A percentile compares a stretch with the other conserved stretches of the same genome.
Conservation (phyloP, 2,888 invertebrate genomes). For the Heteropelma amictum region DNA sequence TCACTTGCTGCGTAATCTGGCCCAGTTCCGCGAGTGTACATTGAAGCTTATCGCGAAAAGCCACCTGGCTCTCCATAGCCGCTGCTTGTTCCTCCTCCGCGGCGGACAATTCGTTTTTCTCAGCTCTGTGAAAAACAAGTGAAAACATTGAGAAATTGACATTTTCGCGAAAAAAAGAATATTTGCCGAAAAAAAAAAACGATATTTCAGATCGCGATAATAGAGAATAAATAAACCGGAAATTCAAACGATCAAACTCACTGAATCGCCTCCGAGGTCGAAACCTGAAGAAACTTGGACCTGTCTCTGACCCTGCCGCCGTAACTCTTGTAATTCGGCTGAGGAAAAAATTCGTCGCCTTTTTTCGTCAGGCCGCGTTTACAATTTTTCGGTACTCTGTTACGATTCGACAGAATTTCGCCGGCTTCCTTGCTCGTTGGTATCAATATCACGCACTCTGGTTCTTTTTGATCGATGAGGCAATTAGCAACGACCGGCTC, state of each 20-base stretch:
- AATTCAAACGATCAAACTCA: conserved; percentile 69
- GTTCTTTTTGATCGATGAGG: conserved; percentile 87
- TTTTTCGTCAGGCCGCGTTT: conserved; percentile 83
- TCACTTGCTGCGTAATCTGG: conserved; percentile 58
- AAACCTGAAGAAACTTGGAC: conserved; percentile 83
- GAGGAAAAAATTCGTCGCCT: conserved; percentile 85
- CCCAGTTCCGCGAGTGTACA: conserved; percentile 58
- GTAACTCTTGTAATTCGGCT: conserved; percentile 88
- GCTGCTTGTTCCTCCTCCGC: conserved; percentile 57
- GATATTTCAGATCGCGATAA: no score
- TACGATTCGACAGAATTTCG: conserved; percentile 82
- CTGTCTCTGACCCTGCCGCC: conserved; percentile 79
- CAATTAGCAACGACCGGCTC: conserved; percentile 91
- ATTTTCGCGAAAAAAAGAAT: background rate
- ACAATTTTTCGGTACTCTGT: conserved; percentile 85
- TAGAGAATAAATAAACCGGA: conserved; percentile 24
- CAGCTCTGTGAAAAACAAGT: conserved; percentile 55
- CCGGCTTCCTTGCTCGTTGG: conserved; percentile 85
- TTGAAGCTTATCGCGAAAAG: conserved; percentile 59
- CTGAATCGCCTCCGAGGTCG: conserved; percentile 83
- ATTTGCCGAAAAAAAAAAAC: background rate
- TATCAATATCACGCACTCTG: conserved; percentile 89
- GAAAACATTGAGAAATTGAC: background rate
- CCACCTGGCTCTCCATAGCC: conserved; percentile 39
- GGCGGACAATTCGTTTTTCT: conserved; percentile 66